Evolutionary conservation across 2,113 vertebrate species (phyloP).

Genomic region (Sclerurus mexicanus): DNA sequence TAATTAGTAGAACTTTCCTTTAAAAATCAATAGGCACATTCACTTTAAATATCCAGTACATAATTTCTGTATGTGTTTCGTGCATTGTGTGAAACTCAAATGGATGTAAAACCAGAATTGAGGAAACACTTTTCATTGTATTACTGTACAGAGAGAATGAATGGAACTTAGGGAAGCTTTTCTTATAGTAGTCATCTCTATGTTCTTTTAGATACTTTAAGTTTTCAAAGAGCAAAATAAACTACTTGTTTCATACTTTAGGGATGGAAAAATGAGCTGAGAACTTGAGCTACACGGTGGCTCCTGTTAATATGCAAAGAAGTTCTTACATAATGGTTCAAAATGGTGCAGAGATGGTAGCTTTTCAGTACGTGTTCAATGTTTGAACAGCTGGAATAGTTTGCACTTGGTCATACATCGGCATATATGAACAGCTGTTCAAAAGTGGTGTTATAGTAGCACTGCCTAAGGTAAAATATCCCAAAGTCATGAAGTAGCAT

Average conservation of each 20-base stretch:
- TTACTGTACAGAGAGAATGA: not conserved
- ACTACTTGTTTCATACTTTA: not conserved
- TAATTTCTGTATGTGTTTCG: accelerated
- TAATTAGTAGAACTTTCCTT: not conserved
- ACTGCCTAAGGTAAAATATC: not conserved
- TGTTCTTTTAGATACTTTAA: not conserved
- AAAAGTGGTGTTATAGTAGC: not conserved
- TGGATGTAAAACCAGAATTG: not conserved
- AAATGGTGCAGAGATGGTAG: not conserved
- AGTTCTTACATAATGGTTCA: not conserved
- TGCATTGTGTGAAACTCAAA: not conserved
- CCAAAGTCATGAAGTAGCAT: not conserved
- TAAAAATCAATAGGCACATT: not conserved
- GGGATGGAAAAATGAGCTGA: not conserved
- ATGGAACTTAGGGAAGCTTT: not conserved
- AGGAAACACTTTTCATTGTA: not conserved
- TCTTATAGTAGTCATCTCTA: not conserved
- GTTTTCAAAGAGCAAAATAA: not conserved
- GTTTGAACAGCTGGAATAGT: not conserved
- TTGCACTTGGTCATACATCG: not conserved
- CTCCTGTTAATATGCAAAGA: not conserved
- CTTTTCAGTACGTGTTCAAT: not conserved
- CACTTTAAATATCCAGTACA: not conserved
- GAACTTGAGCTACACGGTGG: not conserved
- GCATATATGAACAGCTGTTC: not conserved